phyloP scores from a whole-genome alignment of 2,113 vertebrate genomes.

The Arenaria interpres region DNA sequence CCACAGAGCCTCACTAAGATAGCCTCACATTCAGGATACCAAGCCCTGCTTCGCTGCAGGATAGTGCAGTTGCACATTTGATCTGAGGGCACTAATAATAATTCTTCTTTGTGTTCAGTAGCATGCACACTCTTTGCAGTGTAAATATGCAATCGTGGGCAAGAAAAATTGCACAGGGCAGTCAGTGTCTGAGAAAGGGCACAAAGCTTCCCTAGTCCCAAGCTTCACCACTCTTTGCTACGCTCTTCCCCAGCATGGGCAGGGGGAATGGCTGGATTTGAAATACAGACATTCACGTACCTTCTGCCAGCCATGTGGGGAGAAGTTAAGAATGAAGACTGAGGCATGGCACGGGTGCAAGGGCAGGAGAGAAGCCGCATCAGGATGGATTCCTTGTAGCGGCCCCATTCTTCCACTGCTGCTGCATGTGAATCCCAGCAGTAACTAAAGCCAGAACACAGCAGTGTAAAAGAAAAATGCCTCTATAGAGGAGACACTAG shows the following conservation, averaged over 20 bases:
- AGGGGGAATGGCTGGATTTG: not conserved
- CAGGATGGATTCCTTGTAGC: not conserved
- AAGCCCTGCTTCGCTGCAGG: not conserved
- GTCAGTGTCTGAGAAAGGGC: not conserved
- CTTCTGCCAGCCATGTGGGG: not conserved
- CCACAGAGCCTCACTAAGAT: not conserved
- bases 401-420: not conserved
- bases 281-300: not conserved
- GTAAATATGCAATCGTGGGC: not conserved
- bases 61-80: not conserved
- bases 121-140: not conserved
- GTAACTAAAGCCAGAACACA: not conserved
- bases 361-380: not conserved
- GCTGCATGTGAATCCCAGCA: not conserved
- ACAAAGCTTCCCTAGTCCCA: not conserved
- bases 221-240: not conserved
- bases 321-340: not conserved
- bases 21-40: not conserved
- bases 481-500: not conserved
- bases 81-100: not conserved
- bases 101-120: not conserved
- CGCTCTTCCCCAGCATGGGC: fast-evolving
- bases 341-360: fast-evolving
- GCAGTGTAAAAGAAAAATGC: not conserved
- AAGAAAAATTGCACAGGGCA: not conserved